Conservation (phyloP, 2,797 vertebrate species). For the Hippocampus kuda region DNA sequence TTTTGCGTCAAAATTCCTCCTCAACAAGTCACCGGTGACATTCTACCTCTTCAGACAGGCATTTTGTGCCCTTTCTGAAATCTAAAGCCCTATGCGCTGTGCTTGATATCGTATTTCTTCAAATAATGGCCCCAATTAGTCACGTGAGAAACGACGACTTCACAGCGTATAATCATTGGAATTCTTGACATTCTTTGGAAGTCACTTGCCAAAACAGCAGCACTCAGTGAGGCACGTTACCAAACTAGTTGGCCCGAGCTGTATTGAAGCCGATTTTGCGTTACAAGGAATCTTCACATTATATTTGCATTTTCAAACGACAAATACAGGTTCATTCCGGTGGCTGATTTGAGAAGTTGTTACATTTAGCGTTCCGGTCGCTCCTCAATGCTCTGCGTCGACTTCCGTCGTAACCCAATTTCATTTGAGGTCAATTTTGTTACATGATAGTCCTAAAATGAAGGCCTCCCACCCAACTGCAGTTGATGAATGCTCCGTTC, state of each 20-base stretch:
- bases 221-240: neutral
- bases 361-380: neutral
- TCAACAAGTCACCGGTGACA: neutral
- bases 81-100: neutral
- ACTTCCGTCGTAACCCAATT: neutral
- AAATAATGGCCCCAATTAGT: neutral
- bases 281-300: neutral
- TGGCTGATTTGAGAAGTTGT: neutral
- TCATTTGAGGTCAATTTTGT: neutral
- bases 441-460: neutral
- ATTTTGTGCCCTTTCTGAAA: neutral
- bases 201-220: neutral
- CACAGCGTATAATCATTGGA: neutral
- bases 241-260: neutral
- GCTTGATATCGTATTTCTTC: neutral
- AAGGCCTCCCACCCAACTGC: too few relatives aligned
- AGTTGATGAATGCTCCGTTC: neutral
- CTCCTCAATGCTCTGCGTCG: neutral
- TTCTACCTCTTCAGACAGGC: conserved; percentile 1
- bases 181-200: neutral
- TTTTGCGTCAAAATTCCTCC: neutral
- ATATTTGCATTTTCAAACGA: neutral
- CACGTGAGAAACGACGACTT: neutral
- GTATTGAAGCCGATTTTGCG: neutral
- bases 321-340: neutral